These are phyloP conservation scores for Eidolon helvum DNA, from an alignment of 2,113 vertebrate species.

Conservation along the genomic window DNA sequence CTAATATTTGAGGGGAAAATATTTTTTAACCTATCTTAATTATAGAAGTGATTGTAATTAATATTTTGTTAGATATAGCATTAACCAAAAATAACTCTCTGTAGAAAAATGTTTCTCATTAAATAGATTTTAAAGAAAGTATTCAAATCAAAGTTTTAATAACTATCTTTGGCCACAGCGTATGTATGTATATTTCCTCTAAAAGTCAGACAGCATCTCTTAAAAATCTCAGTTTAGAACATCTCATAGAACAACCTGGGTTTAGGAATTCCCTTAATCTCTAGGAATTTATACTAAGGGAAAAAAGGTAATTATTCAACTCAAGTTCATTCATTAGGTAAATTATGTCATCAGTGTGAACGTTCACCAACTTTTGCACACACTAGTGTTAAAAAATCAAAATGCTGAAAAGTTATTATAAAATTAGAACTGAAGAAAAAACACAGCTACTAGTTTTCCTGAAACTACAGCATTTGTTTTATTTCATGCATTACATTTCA, in stretches of 20 bases:
- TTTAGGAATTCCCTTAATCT: not conserved
- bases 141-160: not conserved
- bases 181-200: not conserved
- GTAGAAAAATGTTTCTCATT: not conserved
- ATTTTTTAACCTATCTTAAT: constrained; percentile 6
- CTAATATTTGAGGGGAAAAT: not conserved
- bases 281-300: not conserved
- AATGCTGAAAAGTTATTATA: not conserved
- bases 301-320: not conserved
- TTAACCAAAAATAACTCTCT: not conserved
- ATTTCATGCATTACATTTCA: not conserved
- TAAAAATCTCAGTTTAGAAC: not conserved
- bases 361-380: not conserved
- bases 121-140: constrained; percentile 17
- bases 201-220: not conserved
- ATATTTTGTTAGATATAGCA: not conserved
- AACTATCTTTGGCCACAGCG: not conserved
- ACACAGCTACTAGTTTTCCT: not conserved
- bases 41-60: not conserved
- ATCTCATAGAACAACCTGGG: not conserved
- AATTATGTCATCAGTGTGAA: not conserved
- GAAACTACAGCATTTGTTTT: not conserved
- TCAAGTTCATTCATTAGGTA: not conserved
- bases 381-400: not conserved
- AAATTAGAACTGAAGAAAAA: not conserved